phyloP scores from a whole-genome alignment of 2,888 invertebrate species.

The Elysia crispata region DNA sequence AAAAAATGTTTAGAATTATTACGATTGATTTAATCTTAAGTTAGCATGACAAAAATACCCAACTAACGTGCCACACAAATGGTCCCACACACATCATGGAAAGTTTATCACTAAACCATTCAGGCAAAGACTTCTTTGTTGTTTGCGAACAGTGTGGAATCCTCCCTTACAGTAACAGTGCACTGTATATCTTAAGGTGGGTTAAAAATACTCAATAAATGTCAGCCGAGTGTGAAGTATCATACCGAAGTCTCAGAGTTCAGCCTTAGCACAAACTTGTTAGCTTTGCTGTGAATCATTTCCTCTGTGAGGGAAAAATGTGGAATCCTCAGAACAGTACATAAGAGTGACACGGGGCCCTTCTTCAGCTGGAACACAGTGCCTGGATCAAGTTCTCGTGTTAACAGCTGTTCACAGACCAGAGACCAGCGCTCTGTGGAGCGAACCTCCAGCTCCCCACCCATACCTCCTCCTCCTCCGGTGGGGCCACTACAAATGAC shows the following conservation, averaged over 20 bases:
- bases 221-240: not conserved
- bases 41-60: too few species aligned
- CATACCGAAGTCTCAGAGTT: constrained; percentile 96
- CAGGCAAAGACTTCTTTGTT: too few species aligned
- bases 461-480: not conserved
- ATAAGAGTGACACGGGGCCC: constrained; percentile 87
- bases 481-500: constrained; percentile 63
- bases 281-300: constrained; percentile 95
- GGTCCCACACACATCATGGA: too few species aligned
- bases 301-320: constrained; percentile 97
- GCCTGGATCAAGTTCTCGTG: constrained; percentile 89
- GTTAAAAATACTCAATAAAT: too few species aligned
- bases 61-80: too few species aligned
- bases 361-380: constrained; percentile 91
- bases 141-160: too few species aligned
- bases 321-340: constrained; percentile 90
- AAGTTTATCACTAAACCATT: too few species aligned
- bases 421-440: constrained; percentile 95
- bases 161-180: too few species aligned
- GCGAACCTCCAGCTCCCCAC: constrained; percentile 68
- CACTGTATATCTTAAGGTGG: too few species aligned
- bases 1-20: too few species aligned
- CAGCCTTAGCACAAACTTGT: constrained; percentile 93
- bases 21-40: too few species aligned
- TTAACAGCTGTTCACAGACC: constrained; percentile 93